Percentiles rank a stretch among this genome's conserved stretches.
Evolutionary conservation across 2,113 vertebrate species (phyloP).

Genomic region (Turnix velox): DNA sequence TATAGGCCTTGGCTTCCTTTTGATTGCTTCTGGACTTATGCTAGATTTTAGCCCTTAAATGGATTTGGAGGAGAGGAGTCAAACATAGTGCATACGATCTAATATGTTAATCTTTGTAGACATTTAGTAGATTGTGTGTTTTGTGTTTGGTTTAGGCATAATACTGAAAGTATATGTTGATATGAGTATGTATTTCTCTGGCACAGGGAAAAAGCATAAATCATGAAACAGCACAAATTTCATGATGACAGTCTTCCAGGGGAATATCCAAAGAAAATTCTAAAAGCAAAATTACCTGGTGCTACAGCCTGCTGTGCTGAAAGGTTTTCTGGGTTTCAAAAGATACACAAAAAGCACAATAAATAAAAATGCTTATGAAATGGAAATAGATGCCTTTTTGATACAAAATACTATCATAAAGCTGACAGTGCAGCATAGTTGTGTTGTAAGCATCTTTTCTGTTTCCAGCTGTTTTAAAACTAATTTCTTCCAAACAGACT

Average conservation of each 20-base stretch:
- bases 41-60: not conserved
- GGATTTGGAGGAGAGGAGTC: not conserved
- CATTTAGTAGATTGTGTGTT: not conserved
- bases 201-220: not conserved
- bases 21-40: not conserved
- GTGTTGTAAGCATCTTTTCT: not conserved
- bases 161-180: not conserved
- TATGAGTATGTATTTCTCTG: not conserved
- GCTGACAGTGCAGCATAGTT: not conserved
- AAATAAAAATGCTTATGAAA: slow-evolving; percentile 22
- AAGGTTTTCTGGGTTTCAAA: slow-evolving; percentile 13
- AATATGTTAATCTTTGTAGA: not conserved
- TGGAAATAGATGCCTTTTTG: not conserved
- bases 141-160: not conserved
- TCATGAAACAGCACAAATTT: not conserved
- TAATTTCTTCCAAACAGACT: not conserved
- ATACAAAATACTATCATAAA: not conserved
- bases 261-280: not conserved
- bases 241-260: not conserved
- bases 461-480: not conserved
- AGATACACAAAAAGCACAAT: not conserved
- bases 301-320: not conserved
- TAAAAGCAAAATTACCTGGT: not conserved
- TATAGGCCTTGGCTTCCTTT: not conserved
- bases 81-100: not conserved